Percentiles rank a stretch among this genome's conserved stretches.
These are phyloP conservation scores for Macrosiphum euphorbiae DNA, from an alignment of 2,888 invertebrate species.

Conservation along the genomic window DNA sequence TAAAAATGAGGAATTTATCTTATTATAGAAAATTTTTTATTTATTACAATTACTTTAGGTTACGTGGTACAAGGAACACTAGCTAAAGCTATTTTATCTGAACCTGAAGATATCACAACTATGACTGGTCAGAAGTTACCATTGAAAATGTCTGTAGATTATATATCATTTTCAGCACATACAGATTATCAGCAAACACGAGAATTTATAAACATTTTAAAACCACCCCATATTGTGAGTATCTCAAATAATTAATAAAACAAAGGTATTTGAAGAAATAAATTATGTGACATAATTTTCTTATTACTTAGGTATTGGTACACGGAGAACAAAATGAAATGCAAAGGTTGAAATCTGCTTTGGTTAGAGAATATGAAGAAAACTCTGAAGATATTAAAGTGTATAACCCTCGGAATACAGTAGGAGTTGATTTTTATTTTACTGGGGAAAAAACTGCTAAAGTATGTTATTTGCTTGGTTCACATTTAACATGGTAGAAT, in stretches of 20 bases:
- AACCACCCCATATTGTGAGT: constrained; percentile 93
- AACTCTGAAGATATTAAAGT: constrained; percentile 86
- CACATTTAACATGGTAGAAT: constrained; percentile 8
- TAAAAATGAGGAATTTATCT: constrained; percentile 19
- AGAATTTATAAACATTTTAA: constrained; percentile 93
- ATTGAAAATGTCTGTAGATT: constrained; percentile 97
- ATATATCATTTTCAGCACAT: constrained; percentile 99
- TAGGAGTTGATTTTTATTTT: constrained; percentile 92
- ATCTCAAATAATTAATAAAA: constrained; percentile 13
- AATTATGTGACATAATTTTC: not conserved
- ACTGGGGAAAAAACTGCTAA: constrained; percentile 98
- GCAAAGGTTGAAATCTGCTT: constrained; percentile 93
- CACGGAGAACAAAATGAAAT: constrained; percentile 99
- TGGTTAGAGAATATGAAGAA: constrained; percentile 93
- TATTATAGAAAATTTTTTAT: constrained; percentile 22
- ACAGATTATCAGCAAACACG: constrained; percentile 98
- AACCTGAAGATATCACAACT: constrained; percentile 97
- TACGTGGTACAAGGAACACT: constrained; percentile 75
- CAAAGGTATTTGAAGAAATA: not conserved
- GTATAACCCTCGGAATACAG: constrained; percentile 97
- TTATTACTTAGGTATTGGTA: constrained; percentile 80
- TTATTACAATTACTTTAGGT: constrained; percentile 53
- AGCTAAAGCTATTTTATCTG: constrained; percentile 94
- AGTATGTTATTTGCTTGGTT: constrained; percentile 72
- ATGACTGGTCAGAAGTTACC: constrained; percentile 97